Base-by-base conservation (phyloP, 1,140 invertebrate genomes). In the Branchinecta lindahli region DNA sequence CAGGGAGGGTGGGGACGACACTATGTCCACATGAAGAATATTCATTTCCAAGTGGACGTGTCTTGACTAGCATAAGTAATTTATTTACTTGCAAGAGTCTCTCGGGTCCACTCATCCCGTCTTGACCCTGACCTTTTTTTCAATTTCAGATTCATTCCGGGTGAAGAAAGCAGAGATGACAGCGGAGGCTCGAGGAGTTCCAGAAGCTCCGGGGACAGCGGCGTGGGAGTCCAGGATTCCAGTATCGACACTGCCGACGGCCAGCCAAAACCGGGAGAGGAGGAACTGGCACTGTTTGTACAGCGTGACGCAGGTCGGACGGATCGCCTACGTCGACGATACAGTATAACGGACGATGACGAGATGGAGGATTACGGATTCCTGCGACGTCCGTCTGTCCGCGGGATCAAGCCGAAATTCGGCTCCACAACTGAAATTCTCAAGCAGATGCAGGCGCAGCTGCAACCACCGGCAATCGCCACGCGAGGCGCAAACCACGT, bases 361-460 rank as follows among this genome's bases (percentile, higher is more conserved):
- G 75, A 75, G 21, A 84, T 90, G 72, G 91, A 92, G 72, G 90
- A 92, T 75, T 92, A 93, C 72, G 91, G 90, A 7, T 93, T 94
- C 77, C 88, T 90, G 74, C 82, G 88, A n/a, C 81, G 91, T 8
- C 91, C 91, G 0, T 90, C 90, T 0, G 91, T 94, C 2, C 82
- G 89, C 0, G 87, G 86, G 0, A 88, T 88, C 47, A 86, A 86
- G 73, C 84, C 85, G 0, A 82, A 87, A 47, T 87, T 89, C 66
- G 87, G 88, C 44, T 86, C 87, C 0, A 90, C 88, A 0, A 87
- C 86, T 52, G 89, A 92, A 74, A 89, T 91, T 10, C 78, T 91
- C 0, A 86, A 90, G 73, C 88, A 91, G 72, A 88, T 88, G 82
- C 87, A 88, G 77, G 84, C 84, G 67, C 86, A 88, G 74, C 75